Percentiles rank a stretch among this genome's conserved stretches.
These are phyloP conservation scores for Magallana ariakensis DNA, from an alignment of 1,140 invertebrate species.

Conservation along the genomic window DNA sequence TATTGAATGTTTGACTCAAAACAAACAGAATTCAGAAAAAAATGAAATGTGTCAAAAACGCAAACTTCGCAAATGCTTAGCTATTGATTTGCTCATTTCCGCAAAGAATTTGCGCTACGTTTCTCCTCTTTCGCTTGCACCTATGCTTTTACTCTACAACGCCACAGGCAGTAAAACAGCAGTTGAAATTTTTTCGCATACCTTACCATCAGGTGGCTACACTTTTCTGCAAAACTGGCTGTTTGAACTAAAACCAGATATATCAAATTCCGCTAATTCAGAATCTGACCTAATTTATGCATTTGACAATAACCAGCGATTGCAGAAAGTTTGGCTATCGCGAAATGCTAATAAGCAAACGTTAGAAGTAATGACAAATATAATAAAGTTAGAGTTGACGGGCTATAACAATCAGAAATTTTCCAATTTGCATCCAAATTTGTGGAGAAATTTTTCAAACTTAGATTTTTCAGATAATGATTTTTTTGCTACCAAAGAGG, in stretches of 20 bases:
- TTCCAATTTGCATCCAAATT: not conserved
- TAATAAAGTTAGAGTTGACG: not conserved
- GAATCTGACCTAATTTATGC: not conserved
- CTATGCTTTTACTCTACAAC: not conserved
- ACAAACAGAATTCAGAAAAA: not conserved
- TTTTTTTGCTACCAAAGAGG: not conserved
- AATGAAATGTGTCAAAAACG: not conserved
- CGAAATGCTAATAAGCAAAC: constrained; percentile 35
- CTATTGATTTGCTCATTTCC: constrained; percentile 22
- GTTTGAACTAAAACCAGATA: not conserved
- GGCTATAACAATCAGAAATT: not conserved
- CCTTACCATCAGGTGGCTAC: constrained; percentile 4
- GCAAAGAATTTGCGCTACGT: not conserved
- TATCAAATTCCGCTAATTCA: not conserved
- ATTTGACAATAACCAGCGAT: constrained; percentile 39
- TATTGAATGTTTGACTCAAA: not conserved
- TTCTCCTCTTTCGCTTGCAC: constrained; percentile 14
- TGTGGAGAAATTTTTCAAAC: constrained; percentile 21
- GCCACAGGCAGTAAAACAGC: constrained; percentile 14
- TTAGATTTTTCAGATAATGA: not conserved
- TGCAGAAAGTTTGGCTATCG: constrained; percentile 11
- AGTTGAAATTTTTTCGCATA: constrained; percentile 27
- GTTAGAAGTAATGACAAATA: constrained; percentile 41
- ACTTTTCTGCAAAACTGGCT: not conserved
- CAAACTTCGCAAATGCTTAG: constrained; percentile 17